Evolutionary conservation across 1,140 invertebrate genomes (phyloP), one percentile per base, ranked within the genome.

Genomic region (Bombyx mori): DNA sequence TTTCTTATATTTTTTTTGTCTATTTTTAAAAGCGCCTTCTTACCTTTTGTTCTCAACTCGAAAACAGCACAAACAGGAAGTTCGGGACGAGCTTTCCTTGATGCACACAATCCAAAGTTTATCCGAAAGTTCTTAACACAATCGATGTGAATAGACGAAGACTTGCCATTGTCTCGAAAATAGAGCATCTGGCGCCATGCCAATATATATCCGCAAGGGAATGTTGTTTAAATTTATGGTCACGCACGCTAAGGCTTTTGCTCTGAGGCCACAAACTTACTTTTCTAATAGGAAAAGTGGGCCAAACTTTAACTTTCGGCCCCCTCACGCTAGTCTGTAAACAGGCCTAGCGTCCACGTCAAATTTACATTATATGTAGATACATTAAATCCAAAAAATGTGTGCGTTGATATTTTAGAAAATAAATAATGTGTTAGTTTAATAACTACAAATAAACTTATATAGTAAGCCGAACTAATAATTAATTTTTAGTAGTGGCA

Each of bases 161-260:
- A 12, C 48, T 35, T 35, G 26, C 48, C 60, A 44, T 60, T 43
- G 42, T 55, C 52, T 62, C 45, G 26, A 56, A 54, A 62, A 58
- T 58, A 62, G 54, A 55, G 49, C 43, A 47, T 35, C 51, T 68
- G 66, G 66, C 62, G 60, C 4, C 5, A 7, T 8, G 60, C 66
- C 66, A 68, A 44, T 60, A 59, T 48, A 56, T 53, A 59, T 68
- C 61, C 62, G 56, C 52, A 56, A 68, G 60, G 66, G 58, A 60
- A 60, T 50, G 42, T 57, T 57, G 18, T 53, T 45, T 44, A 60
- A 62, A 68, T 68, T 68, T 68, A 68, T 64, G 56, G 58, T 62
- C 61, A 65, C 63, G 58, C 57, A 64, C 60, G 56, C 52, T 10
- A 58, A 54, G 56, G 60, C 60, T 58, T 62, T 44, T 9, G 56